Percentiles rank a stretch among this genome's conserved stretches.
Evolutionary conservation across 2,797 vertebrate species (phyloP).

Genomic region (Lagorchestes hirsutus): DNA sequence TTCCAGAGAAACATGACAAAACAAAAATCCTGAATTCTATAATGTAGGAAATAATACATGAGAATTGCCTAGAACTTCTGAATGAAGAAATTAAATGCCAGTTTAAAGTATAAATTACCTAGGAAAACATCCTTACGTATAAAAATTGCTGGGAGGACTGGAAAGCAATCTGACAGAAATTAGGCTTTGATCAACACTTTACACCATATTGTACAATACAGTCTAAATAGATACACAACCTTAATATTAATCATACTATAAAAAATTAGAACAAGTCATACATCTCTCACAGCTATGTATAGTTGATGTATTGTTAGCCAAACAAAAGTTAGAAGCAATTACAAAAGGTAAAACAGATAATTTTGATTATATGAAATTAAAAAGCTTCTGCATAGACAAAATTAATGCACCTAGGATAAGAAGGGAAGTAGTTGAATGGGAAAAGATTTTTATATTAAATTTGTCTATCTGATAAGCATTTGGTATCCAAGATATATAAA

Average conservation of each 20-base stretch:
- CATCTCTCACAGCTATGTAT: background rate
- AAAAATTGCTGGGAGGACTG: background rate
- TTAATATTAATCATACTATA: background rate
- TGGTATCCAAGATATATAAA: background rate
- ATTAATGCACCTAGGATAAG: too few species aligned
- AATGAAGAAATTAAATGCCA: too few species aligned
- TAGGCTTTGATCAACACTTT: background rate
- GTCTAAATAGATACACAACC: background rate
- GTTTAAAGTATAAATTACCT: too few species aligned
- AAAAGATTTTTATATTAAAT: background rate
- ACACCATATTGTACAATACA: background rate
- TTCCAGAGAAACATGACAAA: too few species aligned
- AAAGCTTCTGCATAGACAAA: too few species aligned
- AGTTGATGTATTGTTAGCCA: background rate
- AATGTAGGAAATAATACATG: too few species aligned
- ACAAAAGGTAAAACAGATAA: too few species aligned
- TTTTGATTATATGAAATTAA: too few species aligned
- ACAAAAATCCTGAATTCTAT: too few species aligned
- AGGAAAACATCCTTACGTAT: background rate
- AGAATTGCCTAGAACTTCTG: too few species aligned
- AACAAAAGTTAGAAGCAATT: too few species aligned
- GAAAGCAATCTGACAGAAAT: background rate
- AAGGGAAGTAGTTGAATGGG: background rate
- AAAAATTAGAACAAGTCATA: background rate
- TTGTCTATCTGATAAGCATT: background rate